phyloP scores from a whole-genome alignment of 1,140 invertebrate genomes.

The Plodia interpunctella region DNA sequence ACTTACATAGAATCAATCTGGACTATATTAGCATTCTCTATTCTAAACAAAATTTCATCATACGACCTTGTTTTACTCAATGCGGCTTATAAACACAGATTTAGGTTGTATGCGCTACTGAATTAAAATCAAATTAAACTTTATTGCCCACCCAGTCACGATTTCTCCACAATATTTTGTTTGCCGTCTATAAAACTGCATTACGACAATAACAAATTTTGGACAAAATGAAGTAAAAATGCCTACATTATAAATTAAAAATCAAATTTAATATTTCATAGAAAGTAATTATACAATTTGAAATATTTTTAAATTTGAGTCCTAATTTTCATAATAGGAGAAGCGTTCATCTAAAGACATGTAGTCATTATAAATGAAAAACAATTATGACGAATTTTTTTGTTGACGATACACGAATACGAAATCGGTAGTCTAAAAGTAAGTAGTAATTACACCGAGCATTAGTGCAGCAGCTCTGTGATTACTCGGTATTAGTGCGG shows the following conservation, averaged over 20 bases:
- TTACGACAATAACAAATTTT: not conserved
- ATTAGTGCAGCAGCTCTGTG: conserved; percentile 25
- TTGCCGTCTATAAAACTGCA: not conserved
- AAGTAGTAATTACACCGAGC: conserved; percentile 44
- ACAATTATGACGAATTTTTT: too few species aligned
- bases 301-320: too few species aligned
- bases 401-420: conserved; percentile 29
- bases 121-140: conserved; percentile 51
- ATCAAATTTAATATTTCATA: too few species aligned
- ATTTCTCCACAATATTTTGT: conserved; percentile 19
- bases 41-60: not conserved
- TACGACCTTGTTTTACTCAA: conserved; percentile 14
- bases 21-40: not conserved
- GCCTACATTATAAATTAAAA: not conserved
- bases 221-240: not conserved
- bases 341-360: not conserved
- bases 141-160: conserved; percentile 54
- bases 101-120: conserved; percentile 53
- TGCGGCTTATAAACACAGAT: conserved; percentile 10
- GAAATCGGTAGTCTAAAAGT: conserved; percentile 37
- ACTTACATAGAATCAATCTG: too few species aligned
- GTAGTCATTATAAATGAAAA: not conserved
- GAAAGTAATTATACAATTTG: too few species aligned
- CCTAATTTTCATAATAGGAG: not conserved
- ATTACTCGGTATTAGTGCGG: conserved; percentile 27